These are phyloP conservation scores for Drosophila picticornis DNA, from an alignment of 2,888 invertebrate genomes.

Conservation along the genomic window DNA sequence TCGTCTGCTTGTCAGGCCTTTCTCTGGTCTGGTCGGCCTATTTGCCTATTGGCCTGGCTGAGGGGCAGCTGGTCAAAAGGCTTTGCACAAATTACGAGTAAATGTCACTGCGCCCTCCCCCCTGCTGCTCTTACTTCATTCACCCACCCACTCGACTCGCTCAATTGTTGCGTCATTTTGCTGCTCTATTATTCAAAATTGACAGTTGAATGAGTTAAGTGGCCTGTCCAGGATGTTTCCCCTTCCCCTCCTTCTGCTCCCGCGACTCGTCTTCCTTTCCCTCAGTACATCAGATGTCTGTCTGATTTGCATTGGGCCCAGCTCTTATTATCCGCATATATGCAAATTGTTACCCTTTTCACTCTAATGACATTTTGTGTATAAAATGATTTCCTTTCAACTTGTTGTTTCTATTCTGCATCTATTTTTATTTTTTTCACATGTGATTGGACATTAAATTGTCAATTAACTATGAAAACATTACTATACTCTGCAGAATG, in stretches of 20 bases:
- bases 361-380: conserved; percentile 53
- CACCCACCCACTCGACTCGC: conserved; percentile 18
- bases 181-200: conserved; percentile 78
- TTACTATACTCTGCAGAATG: conserved; percentile 17
- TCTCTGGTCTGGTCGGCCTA: conserved; percentile 36
- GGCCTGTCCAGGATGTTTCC: conserved; percentile 48
- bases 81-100: conserved; percentile 72
- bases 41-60: neutral
- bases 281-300: conserved; percentile 37
- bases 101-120: conserved; percentile 51
- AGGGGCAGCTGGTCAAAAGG: conserved; percentile 44
- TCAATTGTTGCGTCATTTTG: conserved; percentile 74
- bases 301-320: conserved; percentile 19
- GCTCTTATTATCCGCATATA: conserved; percentile 1
- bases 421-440: conserved; percentile 13
- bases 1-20: conserved; percentile 2
- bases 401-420: conserved; percentile 34
- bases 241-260: conserved; percentile 4
- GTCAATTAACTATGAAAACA: conserved; percentile 81
- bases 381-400: conserved; percentile 48
- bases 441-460: conserved; percentile 46
- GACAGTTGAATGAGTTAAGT: conserved; percentile 75
- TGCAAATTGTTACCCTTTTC: conserved; percentile 59
- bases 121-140: neutral
- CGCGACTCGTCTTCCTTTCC: conserved; percentile 14